These are phyloP conservation scores for Lophochroa leadbeateri DNA, from an alignment of 2,113 vertebrate genomes.

Conservation along the genomic window DNA sequence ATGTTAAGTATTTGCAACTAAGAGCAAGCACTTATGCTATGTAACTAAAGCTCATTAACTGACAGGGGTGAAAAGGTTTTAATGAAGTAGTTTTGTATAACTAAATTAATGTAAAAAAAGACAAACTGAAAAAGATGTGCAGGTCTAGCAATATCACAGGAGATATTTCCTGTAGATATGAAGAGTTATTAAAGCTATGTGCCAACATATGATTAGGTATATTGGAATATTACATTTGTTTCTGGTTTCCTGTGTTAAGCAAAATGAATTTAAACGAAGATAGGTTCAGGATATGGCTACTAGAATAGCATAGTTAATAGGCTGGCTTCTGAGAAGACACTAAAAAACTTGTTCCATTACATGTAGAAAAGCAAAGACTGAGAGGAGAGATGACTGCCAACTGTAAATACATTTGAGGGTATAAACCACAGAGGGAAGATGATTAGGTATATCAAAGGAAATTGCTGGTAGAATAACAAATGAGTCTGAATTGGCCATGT, in stretches of 20 bases:
- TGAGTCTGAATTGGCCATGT: not conserved
- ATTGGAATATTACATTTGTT: not conserved
- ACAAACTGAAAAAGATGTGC: not conserved
- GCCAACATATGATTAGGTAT: not conserved
- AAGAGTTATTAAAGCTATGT: not conserved
- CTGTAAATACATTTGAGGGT: not conserved
- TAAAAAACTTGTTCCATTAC: not conserved
- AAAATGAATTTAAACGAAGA: not conserved
- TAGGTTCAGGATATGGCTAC: not conserved
- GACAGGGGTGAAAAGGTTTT: not conserved
- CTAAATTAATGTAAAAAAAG: not conserved
- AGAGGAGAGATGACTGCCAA: not conserved
- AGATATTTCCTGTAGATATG: not conserved
- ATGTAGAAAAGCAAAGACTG: not conserved
- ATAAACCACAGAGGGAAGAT: not conserved
- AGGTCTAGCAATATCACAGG: not conserved
- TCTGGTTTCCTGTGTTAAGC: not conserved
- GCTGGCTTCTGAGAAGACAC: not conserved
- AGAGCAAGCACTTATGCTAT: not conserved
- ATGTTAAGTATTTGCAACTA: not conserved
- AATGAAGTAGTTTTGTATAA: not conserved
- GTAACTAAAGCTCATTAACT: not conserved
- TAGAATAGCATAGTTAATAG: not conserved
- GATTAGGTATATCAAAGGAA: not conserved
- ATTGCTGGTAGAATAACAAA: not conserved